These are phyloP conservation scores for Idaea biselata DNA, from an alignment of 2,888 invertebrate species.

Conservation along the genomic window DNA sequence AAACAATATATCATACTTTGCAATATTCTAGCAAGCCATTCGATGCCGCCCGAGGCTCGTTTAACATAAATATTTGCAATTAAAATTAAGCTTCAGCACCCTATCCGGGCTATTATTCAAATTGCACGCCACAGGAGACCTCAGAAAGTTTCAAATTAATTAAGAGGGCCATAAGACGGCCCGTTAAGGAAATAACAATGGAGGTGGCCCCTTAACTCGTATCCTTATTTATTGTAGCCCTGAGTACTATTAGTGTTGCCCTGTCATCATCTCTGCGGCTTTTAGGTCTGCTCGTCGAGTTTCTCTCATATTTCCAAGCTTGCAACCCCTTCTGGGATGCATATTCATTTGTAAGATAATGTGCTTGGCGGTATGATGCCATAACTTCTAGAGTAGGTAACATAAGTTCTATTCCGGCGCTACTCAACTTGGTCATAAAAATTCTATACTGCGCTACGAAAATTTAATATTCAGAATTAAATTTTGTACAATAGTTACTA, in stretches of 20 bases:
- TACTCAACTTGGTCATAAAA: neutral
- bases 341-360: conserved; percentile 49
- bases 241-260: conserved; percentile 61
- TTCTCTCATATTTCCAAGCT: conserved; percentile 46
- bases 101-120: conserved; percentile 78
- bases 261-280: conserved; percentile 62
- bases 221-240: conserved; percentile 69
- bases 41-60: conserved; percentile 52
- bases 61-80: conserved; percentile 81
- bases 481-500: neutral
- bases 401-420: conserved; percentile 20
- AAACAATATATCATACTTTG: conserved; percentile 67
- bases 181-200: conserved; percentile 79
- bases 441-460: neutral
- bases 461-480: neutral
- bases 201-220: conserved; percentile 57
- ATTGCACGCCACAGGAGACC: conserved; percentile 78
- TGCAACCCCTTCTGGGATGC: conserved; percentile 50
- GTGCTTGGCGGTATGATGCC: conserved; percentile 27
- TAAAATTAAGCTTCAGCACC: conserved; percentile 75
- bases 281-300: conserved; percentile 43
- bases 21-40: conserved; percentile 57
- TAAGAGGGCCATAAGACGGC: conserved; percentile 79
- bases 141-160: conserved; percentile 81
- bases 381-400: conserved; percentile 40